Conservation (phyloP, 2,888 invertebrate species). For the Hanleya hanleyi region DNA sequence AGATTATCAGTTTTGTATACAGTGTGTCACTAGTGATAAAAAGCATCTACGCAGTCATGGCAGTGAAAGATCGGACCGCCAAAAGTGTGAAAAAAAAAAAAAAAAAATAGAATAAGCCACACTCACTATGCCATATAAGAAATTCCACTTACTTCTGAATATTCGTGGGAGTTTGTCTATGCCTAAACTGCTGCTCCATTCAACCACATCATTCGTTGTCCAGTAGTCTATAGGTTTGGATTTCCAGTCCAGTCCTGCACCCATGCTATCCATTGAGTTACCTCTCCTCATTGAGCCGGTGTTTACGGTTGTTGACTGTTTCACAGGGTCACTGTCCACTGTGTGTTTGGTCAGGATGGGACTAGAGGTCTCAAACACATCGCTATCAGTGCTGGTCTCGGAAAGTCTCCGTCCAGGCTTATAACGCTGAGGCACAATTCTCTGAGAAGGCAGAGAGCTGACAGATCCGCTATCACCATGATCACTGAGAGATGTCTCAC, state of each 20-base stretch:
- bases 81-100: too few species aligned
- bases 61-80: too few species aligned
- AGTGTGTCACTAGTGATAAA: too few species aligned
- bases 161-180: not conserved
- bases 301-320: not conserved
- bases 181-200: not conserved
- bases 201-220: not conserved
- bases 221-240: not conserved
- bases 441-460: not conserved
- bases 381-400: not conserved
- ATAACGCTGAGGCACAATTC: not conserved
- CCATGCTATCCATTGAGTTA: not conserved
- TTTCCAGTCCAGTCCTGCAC: not conserved
- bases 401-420: not conserved
- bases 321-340: not conserved
- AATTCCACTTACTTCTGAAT: not conserved
- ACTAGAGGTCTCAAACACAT: constrained; percentile 1
- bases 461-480: not conserved
- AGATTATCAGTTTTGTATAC: too few species aligned
- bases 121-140: too few species aligned
- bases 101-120: too few species aligned
- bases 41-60: too few species aligned
- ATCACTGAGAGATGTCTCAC: not conserved
- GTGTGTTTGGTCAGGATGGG: not conserved
- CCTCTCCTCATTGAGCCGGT: not conserved